These are phyloP conservation scores for Erynnis tages DNA, from an alignment of 2,888 invertebrate genomes.

Conservation along the genomic window DNA sequence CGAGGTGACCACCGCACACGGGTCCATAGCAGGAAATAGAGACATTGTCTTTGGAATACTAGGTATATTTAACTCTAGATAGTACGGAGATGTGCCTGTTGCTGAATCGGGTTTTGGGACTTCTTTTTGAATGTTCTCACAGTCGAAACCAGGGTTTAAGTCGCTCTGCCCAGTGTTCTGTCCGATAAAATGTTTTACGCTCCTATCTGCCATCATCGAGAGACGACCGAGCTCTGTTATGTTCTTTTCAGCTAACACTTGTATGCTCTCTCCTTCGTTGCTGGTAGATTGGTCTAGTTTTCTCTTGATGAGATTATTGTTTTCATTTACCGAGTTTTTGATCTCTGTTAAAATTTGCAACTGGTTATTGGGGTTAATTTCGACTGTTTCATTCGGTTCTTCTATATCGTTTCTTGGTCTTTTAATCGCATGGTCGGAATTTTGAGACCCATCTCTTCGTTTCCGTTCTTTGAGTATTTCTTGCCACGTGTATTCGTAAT, in stretches of 20 bases:
- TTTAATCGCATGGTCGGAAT: conserved; percentile 33
- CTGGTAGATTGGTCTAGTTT: conserved; percentile 50
- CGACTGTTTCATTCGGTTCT: conserved; percentile 33
- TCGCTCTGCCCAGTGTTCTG: conserved; percentile 61
- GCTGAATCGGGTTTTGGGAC: conserved; percentile 36
- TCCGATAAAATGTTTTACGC: conserved; percentile 67
- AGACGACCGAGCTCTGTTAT: conserved; percentile 69
- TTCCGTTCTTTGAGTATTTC: conserved; percentile 83
- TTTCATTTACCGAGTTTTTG: conserved; percentile 67
- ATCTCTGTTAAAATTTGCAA: conserved; percentile 69
- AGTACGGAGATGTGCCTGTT: conserved; percentile 43
- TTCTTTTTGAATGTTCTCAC: conserved; percentile 61
- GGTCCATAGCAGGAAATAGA: conserved; percentile 52
- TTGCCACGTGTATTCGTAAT: conserved; percentile 84
- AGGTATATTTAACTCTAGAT: conserved; percentile 65
- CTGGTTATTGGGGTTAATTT: conserved; percentile 57
- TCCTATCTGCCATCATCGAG: conserved; percentile 73
- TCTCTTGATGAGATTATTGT: conserved; percentile 71
- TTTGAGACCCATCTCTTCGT: conserved; percentile 71
- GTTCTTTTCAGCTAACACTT: conserved; percentile 68
- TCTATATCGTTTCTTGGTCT: conserved; percentile 34
- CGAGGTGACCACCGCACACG: conserved; percentile 41
- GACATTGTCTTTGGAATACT: conserved; percentile 67
- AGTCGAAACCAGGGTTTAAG: conserved; percentile 67
- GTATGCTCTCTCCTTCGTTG: conserved; percentile 58